Evolutionary conservation across 2,113 vertebrate genomes (phyloP).

Genomic region (Neomonachus schauinslandi): DNA sequence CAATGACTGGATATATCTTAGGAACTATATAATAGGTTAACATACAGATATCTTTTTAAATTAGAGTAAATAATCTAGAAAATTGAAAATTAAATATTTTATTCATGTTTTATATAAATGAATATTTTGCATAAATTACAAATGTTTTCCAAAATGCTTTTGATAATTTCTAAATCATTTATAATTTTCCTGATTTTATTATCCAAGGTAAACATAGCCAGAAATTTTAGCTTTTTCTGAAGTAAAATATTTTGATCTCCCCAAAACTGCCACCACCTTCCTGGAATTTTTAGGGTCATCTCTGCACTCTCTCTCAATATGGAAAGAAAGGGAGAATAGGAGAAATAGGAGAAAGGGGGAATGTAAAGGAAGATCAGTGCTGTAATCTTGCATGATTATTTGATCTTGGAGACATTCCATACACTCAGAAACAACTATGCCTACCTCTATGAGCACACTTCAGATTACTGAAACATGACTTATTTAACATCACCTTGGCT

Average conservation of each 20-base stretch:
- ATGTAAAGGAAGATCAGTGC: not conserved
- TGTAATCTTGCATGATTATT: not conserved
- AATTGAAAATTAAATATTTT: not conserved
- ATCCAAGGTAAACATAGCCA: not conserved
- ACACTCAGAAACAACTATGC: not conserved
- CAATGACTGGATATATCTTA: not conserved
- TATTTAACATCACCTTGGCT: not conserved
- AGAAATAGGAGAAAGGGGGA: not conserved
- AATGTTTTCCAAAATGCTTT: not conserved
- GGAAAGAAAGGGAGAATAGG: not conserved
- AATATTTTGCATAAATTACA: not conserved
- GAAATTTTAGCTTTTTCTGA: not conserved
- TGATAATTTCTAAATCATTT: not conserved
- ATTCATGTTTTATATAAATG: not conserved
- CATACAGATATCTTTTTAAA: not conserved
- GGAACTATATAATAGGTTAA: not conserved
- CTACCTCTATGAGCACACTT: not conserved
- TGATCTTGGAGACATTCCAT: not conserved
- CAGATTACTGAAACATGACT: not conserved
- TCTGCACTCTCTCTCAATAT: not conserved
- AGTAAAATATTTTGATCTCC: not conserved
- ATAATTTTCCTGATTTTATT: not conserved
- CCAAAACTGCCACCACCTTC: not conserved
- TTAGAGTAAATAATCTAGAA: not conserved
- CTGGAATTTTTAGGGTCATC: not conserved